These are phyloP conservation scores for Brachylomia viminalis DNA, from an alignment of 2,888 invertebrate genomes.

Conservation along the genomic window DNA sequence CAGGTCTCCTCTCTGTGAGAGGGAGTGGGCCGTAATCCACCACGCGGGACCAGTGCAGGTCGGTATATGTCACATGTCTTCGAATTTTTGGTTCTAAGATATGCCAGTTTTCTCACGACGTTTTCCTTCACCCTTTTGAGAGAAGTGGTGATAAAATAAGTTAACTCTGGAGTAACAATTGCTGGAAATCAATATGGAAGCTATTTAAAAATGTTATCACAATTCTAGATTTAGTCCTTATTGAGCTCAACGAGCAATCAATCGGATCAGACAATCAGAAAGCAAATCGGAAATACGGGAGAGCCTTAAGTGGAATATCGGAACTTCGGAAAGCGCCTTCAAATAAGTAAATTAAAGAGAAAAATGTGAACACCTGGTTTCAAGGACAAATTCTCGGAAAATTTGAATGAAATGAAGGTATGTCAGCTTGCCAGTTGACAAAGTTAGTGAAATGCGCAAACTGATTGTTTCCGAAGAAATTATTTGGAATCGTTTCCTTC, in stretches of 20 bases:
- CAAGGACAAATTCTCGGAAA: conserved; percentile 44
- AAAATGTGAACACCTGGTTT: conserved; percentile 57
- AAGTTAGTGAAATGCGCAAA: conserved; percentile 49
- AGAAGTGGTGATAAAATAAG: neutral
- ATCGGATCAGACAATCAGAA: conserved; percentile 41
- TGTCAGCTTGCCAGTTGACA: conserved; percentile 39
- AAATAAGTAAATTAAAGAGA: conserved; percentile 60
- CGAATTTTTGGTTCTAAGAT: neutral
- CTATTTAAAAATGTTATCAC: conserved; percentile 16
- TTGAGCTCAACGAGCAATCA: conserved; percentile 25
- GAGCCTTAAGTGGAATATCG: conserved; percentile 30
- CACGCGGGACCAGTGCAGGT: neutral
- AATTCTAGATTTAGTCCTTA: neutral
- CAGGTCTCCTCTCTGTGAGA: neutral
- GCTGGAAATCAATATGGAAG: neutral
- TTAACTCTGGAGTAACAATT: neutral
- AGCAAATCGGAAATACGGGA: conserved; percentile 43
- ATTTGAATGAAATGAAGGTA: conserved; percentile 54
- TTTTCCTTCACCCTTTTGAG: neutral
- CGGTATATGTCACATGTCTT: neutral
- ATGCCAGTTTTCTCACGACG: neutral
- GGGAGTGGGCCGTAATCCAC: neutral
- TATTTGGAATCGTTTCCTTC: conserved; percentile 28
- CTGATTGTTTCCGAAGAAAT: conserved; percentile 47
- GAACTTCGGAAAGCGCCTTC: conserved; percentile 29